phyloP scores from a whole-genome alignment of 2,888 invertebrate genomes.

The Belgica antarctica region DNA sequence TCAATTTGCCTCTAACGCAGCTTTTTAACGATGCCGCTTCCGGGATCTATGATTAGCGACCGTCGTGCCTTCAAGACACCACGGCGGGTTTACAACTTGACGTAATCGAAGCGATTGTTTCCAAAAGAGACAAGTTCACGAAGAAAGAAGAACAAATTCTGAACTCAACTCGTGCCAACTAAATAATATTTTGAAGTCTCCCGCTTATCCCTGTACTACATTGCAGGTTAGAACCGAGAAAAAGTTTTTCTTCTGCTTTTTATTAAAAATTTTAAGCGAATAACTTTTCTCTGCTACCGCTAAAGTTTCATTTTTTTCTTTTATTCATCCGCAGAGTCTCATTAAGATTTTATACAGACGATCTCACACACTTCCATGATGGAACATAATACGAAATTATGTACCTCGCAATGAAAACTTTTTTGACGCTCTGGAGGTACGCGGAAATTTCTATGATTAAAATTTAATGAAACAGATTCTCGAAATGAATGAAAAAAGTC shows the following conservation, averaged over 20 bases:
- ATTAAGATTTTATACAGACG: constrained; percentile 28
- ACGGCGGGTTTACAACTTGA: no score
- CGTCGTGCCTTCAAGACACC: no score
- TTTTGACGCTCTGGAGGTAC: neutral
- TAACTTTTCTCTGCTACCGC: neutral
- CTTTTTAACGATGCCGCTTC: no score
- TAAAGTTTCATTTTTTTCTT: neutral
- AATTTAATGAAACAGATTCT: neutral
- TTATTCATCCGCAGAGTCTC: neutral
- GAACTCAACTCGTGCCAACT: neutral
- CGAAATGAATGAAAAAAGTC: neutral
- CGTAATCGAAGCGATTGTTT: no score
- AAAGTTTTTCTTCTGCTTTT: constrained; percentile 21
- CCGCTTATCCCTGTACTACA: no score
- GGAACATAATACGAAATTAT: constrained; percentile 8
- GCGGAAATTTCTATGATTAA: constrained; percentile 1
- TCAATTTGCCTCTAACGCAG: no score
- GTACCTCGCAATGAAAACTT: neutral
- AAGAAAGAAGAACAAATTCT: neutral
- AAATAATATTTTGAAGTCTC: neutral
- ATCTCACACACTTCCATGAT: constrained; percentile 12
- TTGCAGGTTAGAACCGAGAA: neutral
- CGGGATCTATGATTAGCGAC: no score
- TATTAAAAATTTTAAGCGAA: constrained; percentile 8
- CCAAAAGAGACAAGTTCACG: neutral